Conservation (phyloP, 2,888 invertebrate genomes). For the Mythimna pallens region DNA sequence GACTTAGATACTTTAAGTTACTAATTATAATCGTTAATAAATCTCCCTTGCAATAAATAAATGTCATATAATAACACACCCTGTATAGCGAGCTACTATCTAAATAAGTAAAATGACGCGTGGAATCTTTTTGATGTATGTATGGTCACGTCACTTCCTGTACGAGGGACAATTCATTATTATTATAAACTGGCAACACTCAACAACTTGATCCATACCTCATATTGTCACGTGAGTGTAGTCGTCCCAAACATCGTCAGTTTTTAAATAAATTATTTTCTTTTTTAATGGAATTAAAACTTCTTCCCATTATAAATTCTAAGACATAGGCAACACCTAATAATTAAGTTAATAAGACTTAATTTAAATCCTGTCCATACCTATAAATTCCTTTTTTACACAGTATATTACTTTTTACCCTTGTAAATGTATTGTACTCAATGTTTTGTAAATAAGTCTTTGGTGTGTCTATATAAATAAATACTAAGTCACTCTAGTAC, state of each 20-base stretch:
- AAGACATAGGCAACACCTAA: too few species aligned
- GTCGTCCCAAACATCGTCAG: neutral
- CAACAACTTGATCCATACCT: neutral
- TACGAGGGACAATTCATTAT: constrained; percentile 21
- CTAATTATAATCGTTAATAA: neutral
- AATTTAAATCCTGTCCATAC: too few species aligned
- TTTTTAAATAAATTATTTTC: neutral
- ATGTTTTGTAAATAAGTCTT: too few species aligned
- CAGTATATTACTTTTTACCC: too few species aligned
- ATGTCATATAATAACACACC: neutral
- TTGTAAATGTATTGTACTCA: too few species aligned
- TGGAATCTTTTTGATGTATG: constrained; percentile 46
- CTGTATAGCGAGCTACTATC: constrained; percentile 31
- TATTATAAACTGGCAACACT: constrained; percentile 18
- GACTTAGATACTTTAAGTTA: neutral
- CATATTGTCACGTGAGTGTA: neutral
- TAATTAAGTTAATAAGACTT: too few species aligned
- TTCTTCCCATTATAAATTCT: too few species aligned
- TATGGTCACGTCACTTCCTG: constrained; percentile 45
- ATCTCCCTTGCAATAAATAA: neutral
- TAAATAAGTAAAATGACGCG: constrained; percentile 63
- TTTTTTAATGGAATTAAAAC: too few species aligned
- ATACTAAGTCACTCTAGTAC: too few species aligned
- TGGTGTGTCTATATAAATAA: too few species aligned
- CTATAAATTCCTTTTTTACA: too few species aligned